phyloP scores from a whole-genome alignment of 1,140 invertebrate species.

The Globodera rostochiensis region DNA sequence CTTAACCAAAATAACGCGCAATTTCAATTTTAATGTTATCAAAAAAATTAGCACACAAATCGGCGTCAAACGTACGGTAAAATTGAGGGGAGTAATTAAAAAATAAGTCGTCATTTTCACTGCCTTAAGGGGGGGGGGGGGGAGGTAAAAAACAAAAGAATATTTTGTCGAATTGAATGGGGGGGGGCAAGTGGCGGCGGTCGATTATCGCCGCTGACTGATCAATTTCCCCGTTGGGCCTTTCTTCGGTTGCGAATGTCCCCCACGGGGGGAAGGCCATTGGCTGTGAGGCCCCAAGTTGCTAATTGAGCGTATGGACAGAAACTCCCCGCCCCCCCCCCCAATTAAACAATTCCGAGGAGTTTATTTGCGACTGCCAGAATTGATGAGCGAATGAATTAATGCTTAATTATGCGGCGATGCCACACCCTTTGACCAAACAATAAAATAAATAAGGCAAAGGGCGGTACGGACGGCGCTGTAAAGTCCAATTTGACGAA shows the following conservation, averaged over 20 bases:
- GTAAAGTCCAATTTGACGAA: not conserved
- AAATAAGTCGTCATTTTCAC: too few relatives aligned
- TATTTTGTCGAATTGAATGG: too few relatives aligned
- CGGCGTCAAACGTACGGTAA: too few relatives aligned
- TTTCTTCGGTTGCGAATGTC: not conserved
- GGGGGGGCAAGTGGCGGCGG: not conserved
- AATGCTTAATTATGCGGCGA: not conserved
- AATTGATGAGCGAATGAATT: not conserved
- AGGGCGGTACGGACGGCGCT: too few relatives aligned
- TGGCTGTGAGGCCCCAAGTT: not conserved
- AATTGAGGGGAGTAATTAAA: too few relatives aligned
- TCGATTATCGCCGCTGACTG: not conserved
- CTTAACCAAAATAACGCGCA: too few relatives aligned
- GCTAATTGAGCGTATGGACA: not conserved
- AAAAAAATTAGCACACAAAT: too few relatives aligned
- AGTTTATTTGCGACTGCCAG: too few relatives aligned
- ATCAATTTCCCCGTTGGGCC: not conserved
- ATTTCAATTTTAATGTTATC: too few relatives aligned
- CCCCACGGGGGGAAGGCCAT: not conserved
- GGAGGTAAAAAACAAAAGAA: too few relatives aligned
- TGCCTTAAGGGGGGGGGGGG: too few relatives aligned
- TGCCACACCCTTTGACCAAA: not conserved
- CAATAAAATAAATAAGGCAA: not conserved
- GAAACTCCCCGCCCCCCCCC: not conserved
- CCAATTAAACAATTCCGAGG: too few relatives aligned